Evolutionary conservation across 2,797 vertebrate genomes (phyloP), one percentile per base, ranked within the genome.

Genomic region (Syngnathus acus): DNA sequence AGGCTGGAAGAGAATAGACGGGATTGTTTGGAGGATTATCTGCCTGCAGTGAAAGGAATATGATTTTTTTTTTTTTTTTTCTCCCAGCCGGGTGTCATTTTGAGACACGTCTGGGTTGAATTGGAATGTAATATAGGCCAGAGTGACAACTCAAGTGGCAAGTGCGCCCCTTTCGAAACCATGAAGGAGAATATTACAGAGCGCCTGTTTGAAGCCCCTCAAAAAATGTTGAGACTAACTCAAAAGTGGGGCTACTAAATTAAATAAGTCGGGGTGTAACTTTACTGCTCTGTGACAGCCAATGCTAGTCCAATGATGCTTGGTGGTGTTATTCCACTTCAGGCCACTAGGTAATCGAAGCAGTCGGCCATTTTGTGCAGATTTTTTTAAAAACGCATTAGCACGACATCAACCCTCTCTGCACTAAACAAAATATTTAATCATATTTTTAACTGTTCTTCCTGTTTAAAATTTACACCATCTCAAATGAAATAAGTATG

Each of bases 1-100:
- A 62, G 40, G 40, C 14, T 9, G 40, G 21, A 47, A 45, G 23
- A 45, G 60, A 62, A 43, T n/a, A 45, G 60, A 62, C 13, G 5
- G 21, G 5, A n/a, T 45, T 17, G 58, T 61, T 61, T 61, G 58
- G 38, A 42, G 60, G 42, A 62, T 62, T 45, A 37, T 58, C 55
- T 16, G 60, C 13, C 60, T 47, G 60, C 60, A 17, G 21, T 43
- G 3, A 23, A 62, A 45, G 16, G 60, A 9, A 45, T 17, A 26
- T 26, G 42, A 26, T 26, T 13, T 23, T 16, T 23, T 42, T 62
- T 45, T 32, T 32, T 32, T 32, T 32, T 32, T 32, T 5, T 32
- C 32, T 32, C 32, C 32, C 60, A 62, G 23, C 13, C 9, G 42
- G 40, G 11, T 62, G 42, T 62, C 60, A 62, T 62, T 62, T 62